Conservation (phyloP, 2,797 vertebrate genomes). For the Garrulus glandarius region DNA sequence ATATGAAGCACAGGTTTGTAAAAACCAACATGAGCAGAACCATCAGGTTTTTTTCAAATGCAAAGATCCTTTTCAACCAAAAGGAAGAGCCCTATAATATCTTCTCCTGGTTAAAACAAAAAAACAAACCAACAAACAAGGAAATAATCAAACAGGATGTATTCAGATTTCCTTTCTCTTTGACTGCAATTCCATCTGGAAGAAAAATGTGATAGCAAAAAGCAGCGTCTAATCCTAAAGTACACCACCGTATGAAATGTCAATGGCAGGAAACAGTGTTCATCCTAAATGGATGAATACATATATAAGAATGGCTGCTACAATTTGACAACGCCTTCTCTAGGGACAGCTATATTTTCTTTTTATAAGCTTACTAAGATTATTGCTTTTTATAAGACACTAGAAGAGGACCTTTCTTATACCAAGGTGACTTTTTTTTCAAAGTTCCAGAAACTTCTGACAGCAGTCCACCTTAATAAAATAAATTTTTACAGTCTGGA, state of each 20-base stretch:
- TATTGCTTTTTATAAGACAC: too few relatives aligned
- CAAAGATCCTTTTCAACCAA: background rate
- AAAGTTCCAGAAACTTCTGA: background rate
- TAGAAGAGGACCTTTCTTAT: background rate
- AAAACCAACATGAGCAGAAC: background rate
- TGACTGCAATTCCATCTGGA: background rate
- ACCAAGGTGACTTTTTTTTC: background rate
- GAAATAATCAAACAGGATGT: background rate
- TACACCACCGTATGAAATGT: background rate
- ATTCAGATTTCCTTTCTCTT: background rate
- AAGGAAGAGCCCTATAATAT: background rate
- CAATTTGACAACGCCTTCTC: background rate
- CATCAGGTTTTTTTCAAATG: background rate
- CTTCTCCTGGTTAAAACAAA: background rate
- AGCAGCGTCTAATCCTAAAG: background rate
- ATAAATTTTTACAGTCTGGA: background rate
- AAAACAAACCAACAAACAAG: background rate
- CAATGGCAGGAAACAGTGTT: background rate
- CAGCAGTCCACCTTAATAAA: background rate
- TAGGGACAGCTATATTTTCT: background rate
- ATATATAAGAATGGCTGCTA: background rate
- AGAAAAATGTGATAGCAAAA: background rate
- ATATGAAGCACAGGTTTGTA: background rate
- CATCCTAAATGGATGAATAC: background rate
- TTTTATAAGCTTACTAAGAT: background rate